These are phyloP conservation scores for Eupleurogrammus muticus DNA, from an alignment of 2,797 vertebrate genomes.

Conservation along the genomic window DNA sequence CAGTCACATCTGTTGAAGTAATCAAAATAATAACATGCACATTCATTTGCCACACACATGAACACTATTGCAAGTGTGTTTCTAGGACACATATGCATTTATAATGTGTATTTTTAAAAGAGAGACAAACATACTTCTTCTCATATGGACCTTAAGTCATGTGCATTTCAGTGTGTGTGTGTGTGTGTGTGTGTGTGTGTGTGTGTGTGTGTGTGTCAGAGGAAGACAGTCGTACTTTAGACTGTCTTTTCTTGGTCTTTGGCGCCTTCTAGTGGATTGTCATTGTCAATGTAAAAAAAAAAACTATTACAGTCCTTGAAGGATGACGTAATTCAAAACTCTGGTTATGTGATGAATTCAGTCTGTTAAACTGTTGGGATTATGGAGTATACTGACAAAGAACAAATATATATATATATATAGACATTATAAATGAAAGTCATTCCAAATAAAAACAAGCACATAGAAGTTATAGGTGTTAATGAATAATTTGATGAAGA, in stretches of 20 bases:
- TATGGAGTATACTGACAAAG: not conserved
- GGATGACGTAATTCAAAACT: slow-evolving; percentile 16
- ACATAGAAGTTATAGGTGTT: too few relatives aligned
- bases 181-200: too few relatives aligned
- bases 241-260: slow-evolving; percentile 55
- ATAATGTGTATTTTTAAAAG: not conserved
- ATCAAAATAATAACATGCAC: slow-evolving; percentile 58
- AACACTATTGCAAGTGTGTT: not conserved
- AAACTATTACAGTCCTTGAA: not conserved
- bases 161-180: not conserved
- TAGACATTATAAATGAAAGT: too few relatives aligned
- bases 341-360: not conserved
- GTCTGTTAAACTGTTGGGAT: not conserved
- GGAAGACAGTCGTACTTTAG: too few relatives aligned
- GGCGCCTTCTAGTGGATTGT: slow-evolving; percentile 71
- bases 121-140: not conserved
- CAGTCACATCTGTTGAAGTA: slow-evolving; percentile 61
- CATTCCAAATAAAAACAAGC: too few relatives aligned
- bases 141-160: slow-evolving; percentile 2
- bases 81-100: slow-evolving; percentile 4
- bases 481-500: too few relatives aligned
- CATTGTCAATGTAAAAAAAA: slow-evolving; percentile 24
- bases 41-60: slow-evolving; percentile 12
- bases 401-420: too few relatives aligned
- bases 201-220: too few relatives aligned